Conservation (phyloP, 1,140 invertebrate genomes). For the Tetragonula clypearis region DNA sequence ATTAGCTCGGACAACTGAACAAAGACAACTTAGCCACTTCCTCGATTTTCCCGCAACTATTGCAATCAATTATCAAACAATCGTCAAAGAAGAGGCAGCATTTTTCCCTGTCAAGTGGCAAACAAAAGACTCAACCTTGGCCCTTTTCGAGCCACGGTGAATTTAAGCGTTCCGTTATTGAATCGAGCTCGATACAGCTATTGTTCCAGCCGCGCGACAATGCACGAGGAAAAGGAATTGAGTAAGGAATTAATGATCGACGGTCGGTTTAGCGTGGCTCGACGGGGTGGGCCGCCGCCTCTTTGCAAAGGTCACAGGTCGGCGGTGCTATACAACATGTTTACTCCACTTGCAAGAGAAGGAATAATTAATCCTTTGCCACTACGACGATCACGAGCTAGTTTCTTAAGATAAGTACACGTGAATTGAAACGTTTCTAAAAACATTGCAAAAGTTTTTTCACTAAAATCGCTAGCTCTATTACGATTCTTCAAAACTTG, state of each 20-base stretch:
- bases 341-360: too few relatives aligned
- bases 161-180: slow-evolving; percentile 11
- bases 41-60: background rate
- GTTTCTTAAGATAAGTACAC: too few relatives aligned
- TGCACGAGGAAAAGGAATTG: slow-evolving; percentile 25
- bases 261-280: background rate
- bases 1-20: background rate
- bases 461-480: too few relatives aligned
- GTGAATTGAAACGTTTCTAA: too few relatives aligned
- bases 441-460: too few relatives aligned
- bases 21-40: background rate
- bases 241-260: slow-evolving; percentile 56
- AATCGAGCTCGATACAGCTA: slow-evolving; percentile 28
- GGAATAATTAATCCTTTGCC: too few relatives aligned
- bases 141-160: background rate
- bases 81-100: background rate
- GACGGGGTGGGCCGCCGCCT: background rate
- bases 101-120: background rate
- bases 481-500: too few relatives aligned
- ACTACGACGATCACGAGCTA: too few relatives aligned
- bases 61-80: background rate
- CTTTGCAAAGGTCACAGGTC: slow-evolving; percentile 57
- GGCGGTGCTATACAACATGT: background rate
- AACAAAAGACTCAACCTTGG: slow-evolving; percentile 34
- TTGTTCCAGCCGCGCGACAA: slow-evolving; percentile 18